Conservation (phyloP, 2,888 invertebrate genomes). For the Drosophila multiciliata region DNA sequence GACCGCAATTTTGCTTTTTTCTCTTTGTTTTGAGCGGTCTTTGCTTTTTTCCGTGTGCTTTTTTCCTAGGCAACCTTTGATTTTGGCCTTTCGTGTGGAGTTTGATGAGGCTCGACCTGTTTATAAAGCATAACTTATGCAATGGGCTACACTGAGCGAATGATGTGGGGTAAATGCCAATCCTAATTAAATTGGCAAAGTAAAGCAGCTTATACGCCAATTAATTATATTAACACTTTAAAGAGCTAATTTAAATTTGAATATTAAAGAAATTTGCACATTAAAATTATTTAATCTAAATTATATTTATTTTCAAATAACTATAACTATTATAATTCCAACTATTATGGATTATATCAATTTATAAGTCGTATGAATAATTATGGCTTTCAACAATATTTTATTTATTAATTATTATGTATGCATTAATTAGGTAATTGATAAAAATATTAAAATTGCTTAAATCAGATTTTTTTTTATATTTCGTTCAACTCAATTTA, state of each 20-base stretch:
- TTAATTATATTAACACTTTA: not conserved
- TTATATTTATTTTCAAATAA: not conserved
- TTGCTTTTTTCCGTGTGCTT: slow-evolving; percentile 31
- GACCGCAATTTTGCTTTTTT: slow-evolving; percentile 26
- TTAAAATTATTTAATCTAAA: not conserved
- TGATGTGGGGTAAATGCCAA: not conserved
- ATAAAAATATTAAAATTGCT: not conserved
- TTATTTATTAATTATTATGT: not conserved
- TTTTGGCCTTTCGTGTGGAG: slow-evolving; percentile 65
- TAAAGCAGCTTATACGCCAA: slow-evolving; percentile 1
- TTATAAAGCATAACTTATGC: slow-evolving; percentile 55
- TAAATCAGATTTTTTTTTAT: not conserved
- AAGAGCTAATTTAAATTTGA: not conserved
- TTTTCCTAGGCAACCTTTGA: slow-evolving; percentile 63
- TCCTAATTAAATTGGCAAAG: not conserved
- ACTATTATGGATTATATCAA: not conserved
- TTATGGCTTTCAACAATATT: not conserved
- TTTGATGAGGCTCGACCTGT: slow-evolving; percentile 50
- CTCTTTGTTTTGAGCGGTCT: slow-evolving; percentile 35
- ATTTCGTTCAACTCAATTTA: not conserved
- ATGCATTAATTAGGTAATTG: not conserved
- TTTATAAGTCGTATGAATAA: not conserved
- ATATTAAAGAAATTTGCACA: not conserved
- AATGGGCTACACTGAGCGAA: slow-evolving; percentile 51
- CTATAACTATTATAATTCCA: not conserved